Conservation (phyloP, 2,113 vertebrate genomes). For the Seriola aureovittata region DNA sequence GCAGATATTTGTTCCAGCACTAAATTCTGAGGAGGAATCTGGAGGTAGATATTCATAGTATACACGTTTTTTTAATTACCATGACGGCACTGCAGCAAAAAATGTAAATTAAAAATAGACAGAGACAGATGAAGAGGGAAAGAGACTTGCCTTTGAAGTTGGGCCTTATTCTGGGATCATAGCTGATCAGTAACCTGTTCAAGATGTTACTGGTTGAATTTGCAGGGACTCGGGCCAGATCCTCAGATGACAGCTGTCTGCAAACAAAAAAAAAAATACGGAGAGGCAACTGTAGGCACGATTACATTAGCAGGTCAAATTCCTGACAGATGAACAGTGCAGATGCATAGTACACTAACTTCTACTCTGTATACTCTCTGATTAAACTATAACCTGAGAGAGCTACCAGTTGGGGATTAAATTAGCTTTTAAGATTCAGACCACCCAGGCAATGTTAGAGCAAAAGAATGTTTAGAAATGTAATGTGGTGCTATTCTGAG, state of each 20-base stretch:
- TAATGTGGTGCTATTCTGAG: constrained; percentile 30
- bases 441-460: constrained; percentile 57
- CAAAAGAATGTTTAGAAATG: constrained; percentile 42
- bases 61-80: constrained; percentile 47
- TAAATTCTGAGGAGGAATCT: constrained; percentile 25
- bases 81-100: constrained; percentile 33
- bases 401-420: constrained; percentile 47
- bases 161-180: constrained; percentile 97
- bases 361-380: constrained; percentile 51
- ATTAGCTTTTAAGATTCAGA: constrained; percentile 54
- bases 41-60: not conserved
- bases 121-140: constrained; percentile 47
- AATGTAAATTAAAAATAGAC: constrained; percentile 53
- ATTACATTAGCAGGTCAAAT: constrained; percentile 68
- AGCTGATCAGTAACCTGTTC: constrained; percentile 93
- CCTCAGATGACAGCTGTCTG: constrained; percentile 95
- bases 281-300: constrained; percentile 53
- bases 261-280: constrained; percentile 65
- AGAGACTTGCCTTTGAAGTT: constrained; percentile 95
- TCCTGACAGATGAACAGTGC: constrained; percentile 61
- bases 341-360: constrained; percentile 29
- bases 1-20: not conserved
- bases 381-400: constrained; percentile 60
- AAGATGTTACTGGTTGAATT: constrained; percentile 98
- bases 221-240: constrained; percentile 93